Conservation (phyloP, 2,888 invertebrate genomes). For the Scrobipalpa costella region DNA sequence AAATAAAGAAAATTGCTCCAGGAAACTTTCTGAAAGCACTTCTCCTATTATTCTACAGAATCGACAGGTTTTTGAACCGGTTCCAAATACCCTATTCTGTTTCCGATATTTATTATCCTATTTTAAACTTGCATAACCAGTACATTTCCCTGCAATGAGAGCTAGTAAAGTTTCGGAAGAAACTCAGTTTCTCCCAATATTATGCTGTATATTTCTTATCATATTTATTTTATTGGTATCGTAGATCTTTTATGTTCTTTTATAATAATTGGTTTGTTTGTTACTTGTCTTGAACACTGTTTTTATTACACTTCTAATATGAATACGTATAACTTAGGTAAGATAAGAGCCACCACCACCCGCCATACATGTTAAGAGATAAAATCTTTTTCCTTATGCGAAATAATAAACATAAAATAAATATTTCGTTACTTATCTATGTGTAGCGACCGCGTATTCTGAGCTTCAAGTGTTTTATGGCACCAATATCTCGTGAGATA, state of each 20-base stretch:
- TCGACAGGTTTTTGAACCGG: constrained; percentile 54
- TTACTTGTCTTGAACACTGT: background rate
- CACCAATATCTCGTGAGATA: constrained; percentile 69
- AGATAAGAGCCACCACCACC: background rate
- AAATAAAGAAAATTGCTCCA: no score
- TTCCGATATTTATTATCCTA: constrained; percentile 53
- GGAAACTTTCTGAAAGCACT: no score
- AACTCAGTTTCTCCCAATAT: constrained; percentile 28
- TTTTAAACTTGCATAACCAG: constrained; percentile 41
- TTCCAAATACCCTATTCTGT: constrained; percentile 55
- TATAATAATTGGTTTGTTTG: constrained; percentile 20
- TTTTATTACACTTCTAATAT: background rate
- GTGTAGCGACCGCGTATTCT: constrained; percentile 42
- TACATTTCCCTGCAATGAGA: constrained; percentile 34
- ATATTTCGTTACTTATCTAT: constrained; percentile 47
- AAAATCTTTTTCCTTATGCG: constrained; percentile 25
- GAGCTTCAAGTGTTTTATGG: constrained; percentile 66
- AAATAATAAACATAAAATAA: constrained; percentile 40
- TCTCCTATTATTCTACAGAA: constrained; percentile 51
- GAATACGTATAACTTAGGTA: constrained; percentile 1
- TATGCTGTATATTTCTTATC: constrained; percentile 26
- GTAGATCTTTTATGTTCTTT: constrained; percentile 24
- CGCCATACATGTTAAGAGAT: constrained; percentile 9
- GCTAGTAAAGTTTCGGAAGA: constrained; percentile 35
- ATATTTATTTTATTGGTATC: constrained; percentile 18